These are phyloP conservation scores for Aphelinus atriplicis DNA, from an alignment of 1,140 invertebrate genomes.

Conservation along the genomic window DNA sequence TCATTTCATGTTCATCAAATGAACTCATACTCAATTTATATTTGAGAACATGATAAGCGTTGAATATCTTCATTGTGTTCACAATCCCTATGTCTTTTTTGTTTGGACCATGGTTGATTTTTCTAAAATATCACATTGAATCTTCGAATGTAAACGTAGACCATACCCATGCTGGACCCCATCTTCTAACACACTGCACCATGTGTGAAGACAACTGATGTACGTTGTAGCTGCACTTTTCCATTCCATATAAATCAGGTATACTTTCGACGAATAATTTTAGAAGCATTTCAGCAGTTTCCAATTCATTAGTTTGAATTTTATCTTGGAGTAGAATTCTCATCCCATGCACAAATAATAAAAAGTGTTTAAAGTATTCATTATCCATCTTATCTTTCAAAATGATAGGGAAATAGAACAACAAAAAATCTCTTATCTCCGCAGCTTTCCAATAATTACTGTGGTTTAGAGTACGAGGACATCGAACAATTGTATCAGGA, in stretches of 20 bases:
- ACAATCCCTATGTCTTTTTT: conserved; percentile 28
- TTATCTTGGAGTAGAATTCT: conserved; percentile 33
- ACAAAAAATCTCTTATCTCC: conserved; percentile 32
- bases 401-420: conserved; percentile 33
- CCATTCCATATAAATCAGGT: conserved; percentile 21
- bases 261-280: conserved; percentile 19
- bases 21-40: neutral
- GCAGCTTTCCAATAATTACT: conserved; percentile 26
- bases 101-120: conserved; percentile 29
- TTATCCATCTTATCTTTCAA: conserved; percentile 19
- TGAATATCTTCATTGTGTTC: conserved; percentile 30
- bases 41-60: conserved; percentile 20
- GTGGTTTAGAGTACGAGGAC: conserved; percentile 20
- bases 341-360: conserved; percentile 16
- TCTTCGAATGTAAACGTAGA: conserved; percentile 37
- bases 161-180: conserved; percentile 32
- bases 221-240: conserved; percentile 34
- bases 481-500: conserved; percentile 26
- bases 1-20: neutral
- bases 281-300: conserved; percentile 21
- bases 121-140: conserved; percentile 21
- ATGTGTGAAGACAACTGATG: conserved; percentile 34
- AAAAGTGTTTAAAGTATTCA: conserved; percentile 34
- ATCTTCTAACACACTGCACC: conserved; percentile 19
- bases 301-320: conserved; percentile 22